These are phyloP conservation scores for Parelbella ahira DNA, from an alignment of 2,888 invertebrate species.

Conservation along the genomic window DNA sequence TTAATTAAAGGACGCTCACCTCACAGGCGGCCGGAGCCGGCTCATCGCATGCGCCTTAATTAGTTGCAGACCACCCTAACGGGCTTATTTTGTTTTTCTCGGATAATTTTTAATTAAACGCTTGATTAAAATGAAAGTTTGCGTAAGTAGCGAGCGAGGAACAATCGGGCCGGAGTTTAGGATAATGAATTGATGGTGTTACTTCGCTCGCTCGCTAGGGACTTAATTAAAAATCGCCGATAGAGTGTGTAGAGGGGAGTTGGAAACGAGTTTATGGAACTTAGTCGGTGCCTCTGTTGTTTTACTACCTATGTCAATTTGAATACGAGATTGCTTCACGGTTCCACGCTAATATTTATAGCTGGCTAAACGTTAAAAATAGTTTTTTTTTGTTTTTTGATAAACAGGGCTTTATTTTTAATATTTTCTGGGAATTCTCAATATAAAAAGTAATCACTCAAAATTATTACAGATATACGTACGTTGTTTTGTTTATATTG, in stretches of 20 bases:
- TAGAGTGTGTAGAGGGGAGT: constrained; percentile 78
- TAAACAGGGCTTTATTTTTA: constrained; percentile 1
- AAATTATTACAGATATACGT: no score
- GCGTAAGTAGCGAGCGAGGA: constrained; percentile 79
- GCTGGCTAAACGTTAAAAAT: constrained; percentile 31
- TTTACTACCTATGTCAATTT: constrained; percentile 76
- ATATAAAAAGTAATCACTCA: no score
- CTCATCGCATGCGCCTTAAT: constrained; percentile 79
- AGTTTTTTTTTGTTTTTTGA: constrained; percentile 29
- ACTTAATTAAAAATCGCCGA: constrained; percentile 81
- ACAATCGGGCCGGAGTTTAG: constrained; percentile 80
- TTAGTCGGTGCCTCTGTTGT: constrained; percentile 73
- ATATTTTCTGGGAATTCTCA: not conserved
- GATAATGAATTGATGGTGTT: constrained; percentile 81
- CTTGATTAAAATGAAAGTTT: constrained; percentile 81
- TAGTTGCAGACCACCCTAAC: constrained; percentile 78
- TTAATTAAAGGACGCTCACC: constrained; percentile 75
- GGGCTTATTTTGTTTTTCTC: constrained; percentile 81
- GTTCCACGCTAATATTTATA: constrained; percentile 41
- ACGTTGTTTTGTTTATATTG: no score
- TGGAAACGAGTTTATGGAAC: constrained; percentile 76
- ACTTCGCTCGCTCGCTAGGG: constrained; percentile 75
- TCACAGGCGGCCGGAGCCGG: constrained; percentile 62
- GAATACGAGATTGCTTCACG: constrained; percentile 71
- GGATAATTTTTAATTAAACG: constrained; percentile 81